A percentile compares a stretch with the other conserved stretches of the same genome.
These are phyloP conservation scores for Diadegma fenestrale DNA, from an alignment of 2,888 invertebrate genomes.

Conservation along the genomic window DNA sequence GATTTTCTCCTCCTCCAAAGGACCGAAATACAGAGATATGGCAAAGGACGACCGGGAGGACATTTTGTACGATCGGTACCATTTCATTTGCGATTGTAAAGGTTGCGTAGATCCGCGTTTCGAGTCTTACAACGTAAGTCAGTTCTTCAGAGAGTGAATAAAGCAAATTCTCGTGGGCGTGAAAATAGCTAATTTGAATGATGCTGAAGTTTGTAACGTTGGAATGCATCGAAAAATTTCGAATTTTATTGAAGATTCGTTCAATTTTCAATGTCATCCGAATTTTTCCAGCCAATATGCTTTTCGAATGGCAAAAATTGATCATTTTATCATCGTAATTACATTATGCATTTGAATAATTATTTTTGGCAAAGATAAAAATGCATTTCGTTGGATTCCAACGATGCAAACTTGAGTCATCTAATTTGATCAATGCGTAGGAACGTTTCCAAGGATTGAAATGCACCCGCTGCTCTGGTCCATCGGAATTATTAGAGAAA, in stretches of 20 bases:
- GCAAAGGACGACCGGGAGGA: conserved; percentile 87
- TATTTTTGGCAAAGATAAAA: no score
- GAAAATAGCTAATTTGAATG: background rate
- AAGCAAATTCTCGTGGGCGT: background rate
- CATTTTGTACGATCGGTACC: conserved; percentile 89
- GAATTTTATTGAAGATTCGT: background rate
- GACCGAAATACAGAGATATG: conserved; percentile 90
- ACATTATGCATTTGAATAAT: no score
- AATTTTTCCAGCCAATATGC: no score
- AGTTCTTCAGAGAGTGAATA: background rate
- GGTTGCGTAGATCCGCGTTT: conserved; percentile 87
- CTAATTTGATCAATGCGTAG: conserved; percentile 71
- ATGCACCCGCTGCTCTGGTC: conserved; percentile 84
- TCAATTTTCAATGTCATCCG: no score
- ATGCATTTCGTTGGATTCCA: no score
- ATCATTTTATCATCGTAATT: no score
- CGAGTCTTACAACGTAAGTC: conserved; percentile 77
- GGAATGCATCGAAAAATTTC: no score
- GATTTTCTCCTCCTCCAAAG: conserved; percentile 76
- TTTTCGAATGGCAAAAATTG: no score
- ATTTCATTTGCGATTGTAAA: conserved; percentile 90
- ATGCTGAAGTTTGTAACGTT: no score
- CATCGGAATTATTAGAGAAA: conserved; percentile 72
- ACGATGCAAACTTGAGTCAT: no score
- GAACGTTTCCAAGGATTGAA: conserved; percentile 83